Base-by-base conservation (phyloP, 2,113 vertebrate species). In the Gavia stellata region DNA sequence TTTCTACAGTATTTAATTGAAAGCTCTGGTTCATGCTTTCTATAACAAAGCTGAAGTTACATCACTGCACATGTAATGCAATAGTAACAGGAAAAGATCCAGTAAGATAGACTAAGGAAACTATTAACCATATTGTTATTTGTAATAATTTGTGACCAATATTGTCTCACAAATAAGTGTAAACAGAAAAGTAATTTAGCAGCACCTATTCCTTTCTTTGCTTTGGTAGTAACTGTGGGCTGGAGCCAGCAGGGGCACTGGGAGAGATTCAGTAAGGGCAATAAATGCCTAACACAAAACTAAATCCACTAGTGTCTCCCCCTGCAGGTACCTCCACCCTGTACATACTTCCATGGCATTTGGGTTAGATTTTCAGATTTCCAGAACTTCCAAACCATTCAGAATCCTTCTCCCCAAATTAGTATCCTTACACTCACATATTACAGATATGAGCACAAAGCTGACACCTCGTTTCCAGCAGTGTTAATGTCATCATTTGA, bases 1-100 rank as follows among this genome's bases (percentile, higher is more conserved):
- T 74, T 67, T 94, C 34, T 88, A 40, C 80, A 90, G 81, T 38
- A 82, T 73, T 95, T 95, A 75, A 81, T 89, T 92, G 88, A 74
- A 86, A 73, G 2, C 9, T 70, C 70, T 59, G 78, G 12, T 88
- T 88, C 28, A 80, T 65, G 71, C 31, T 96, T 92, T 94, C 45
- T 65, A 5, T 63, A 93, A 52, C 44, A 94, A 71, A 92, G 17
- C 42, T 91, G 56, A 81, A 90, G 49, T 94, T 93, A 77, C 45
- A 61, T 53, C 40, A 62, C 28, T 73, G 26, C 18, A 42, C 16
- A 0, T 82, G 21, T 18, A 82, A 67, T 66, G 23, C 24, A 70
- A 33, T 49, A 55, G 16, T 52, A 87, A 50, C 8, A 88, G 62
- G 28, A 77, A 67, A 56, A 92, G 31, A 59, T 55, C 14, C 20